Evolutionary conservation across 1,140 invertebrate genomes (phyloP), one percentile per base, ranked within the genome.

Genomic region (Drosophila athabasca): DNA sequence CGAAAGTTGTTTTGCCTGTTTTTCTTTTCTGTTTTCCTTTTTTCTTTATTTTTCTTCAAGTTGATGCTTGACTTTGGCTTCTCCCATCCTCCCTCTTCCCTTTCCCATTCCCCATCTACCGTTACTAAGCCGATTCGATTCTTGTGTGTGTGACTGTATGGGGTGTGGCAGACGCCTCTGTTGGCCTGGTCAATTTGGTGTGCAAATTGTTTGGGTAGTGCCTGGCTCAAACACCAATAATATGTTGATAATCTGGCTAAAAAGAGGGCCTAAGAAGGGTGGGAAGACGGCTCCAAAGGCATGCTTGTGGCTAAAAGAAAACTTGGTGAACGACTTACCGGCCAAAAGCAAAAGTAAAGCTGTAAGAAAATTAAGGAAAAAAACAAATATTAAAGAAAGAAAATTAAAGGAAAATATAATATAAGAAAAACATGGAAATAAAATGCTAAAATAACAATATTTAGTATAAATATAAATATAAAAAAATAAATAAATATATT

Each of bases 131-230:
- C 19, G 61, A 69, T 81, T 76, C 75, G 61, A 49, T 62, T 71
- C 45, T 62, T 49, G 15, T 43, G 22, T 22, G 60, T 71, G 65
- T 57, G 61, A 53, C 35, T 62, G 46, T 58, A 57, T 78, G 82
- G 77, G 49, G 48, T 77, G 64, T 53, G 72, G 54, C 67, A 31
- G 41, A 45, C 67, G 67, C 67, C 65, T 17, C 67, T 58, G 35
- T 74, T 60, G 55, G 55, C 46, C 50, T 61, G 80, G 62, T 83
- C 80, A 83, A 75, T 79, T 77, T 61, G 81, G 72, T 79, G 79
- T 73, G 60, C 61, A 81, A 87, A 87, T 88, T 82, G 82, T 76
- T 88, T 71, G 82, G 82, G 82, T 46, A 75, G 78, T 66, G 51
- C 72, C 15, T 15, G 46, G 76, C 67, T 62, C 68, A 66, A 77